phyloP scores from a whole-genome alignment of 2,888 invertebrate genomes.

The Tachina lurida region DNA sequence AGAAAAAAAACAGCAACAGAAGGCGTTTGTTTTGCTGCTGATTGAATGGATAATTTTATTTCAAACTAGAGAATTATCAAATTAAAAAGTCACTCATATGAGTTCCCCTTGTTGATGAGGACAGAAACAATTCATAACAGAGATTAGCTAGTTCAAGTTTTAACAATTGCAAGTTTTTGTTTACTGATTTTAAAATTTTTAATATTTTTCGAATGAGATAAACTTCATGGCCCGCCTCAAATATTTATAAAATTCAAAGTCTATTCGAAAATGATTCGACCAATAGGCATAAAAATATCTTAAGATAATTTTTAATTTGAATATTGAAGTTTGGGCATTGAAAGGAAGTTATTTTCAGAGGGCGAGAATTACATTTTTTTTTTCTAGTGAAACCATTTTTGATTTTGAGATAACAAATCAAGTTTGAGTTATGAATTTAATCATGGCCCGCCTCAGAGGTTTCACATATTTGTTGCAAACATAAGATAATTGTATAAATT shows the following conservation, averaged over 20 bases:
- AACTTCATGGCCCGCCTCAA: not conserved
- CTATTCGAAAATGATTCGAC: too few species aligned
- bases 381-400: too few species aligned
- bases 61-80: not conserved
- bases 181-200: too few species aligned
- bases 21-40: conserved; percentile 54
- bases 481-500: too few species aligned
- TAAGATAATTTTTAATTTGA: too few species aligned
- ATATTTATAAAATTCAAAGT: not conserved
- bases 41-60: conserved; percentile 23
- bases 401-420: too few species aligned
- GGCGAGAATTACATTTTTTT: too few species aligned
- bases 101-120: conserved; percentile 1
- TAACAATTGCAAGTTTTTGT: not conserved
- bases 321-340: too few species aligned
- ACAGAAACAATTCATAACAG: not conserved
- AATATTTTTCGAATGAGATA: not conserved
- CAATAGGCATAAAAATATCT: too few species aligned
- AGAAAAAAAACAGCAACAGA: conserved; percentile 12
- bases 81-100: conserved; percentile 38
- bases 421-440: not conserved
- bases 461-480: not conserved
- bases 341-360: too few species aligned
- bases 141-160: not conserved
- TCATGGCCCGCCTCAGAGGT: not conserved